These are phyloP conservation scores for Cerastis leucographa DNA, from an alignment of 2,888 invertebrate genomes.

Conservation along the genomic window DNA sequence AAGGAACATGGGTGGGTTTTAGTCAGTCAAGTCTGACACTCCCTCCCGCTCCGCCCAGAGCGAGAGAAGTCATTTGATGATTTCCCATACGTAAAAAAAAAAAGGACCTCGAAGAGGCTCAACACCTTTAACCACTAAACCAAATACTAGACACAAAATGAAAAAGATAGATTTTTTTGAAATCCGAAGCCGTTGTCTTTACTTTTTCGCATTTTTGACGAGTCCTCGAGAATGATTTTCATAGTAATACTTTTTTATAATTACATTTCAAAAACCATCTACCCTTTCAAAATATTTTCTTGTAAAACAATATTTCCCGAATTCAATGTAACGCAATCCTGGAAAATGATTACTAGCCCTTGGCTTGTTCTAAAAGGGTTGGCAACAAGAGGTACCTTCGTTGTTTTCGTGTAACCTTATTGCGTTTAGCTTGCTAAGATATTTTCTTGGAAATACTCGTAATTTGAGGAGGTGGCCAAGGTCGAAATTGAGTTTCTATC, in stretches of 20 bases:
- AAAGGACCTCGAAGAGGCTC: too few relatives aligned
- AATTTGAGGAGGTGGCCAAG: conserved; percentile 11
- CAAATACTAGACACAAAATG: neutral
- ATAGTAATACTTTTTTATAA: conserved; percentile 17
- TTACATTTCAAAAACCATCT: conserved; percentile 32
- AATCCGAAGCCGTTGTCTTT: neutral
- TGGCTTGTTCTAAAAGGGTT: conserved; percentile 22
- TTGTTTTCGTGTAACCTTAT: neutral
- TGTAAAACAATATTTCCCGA: conserved; percentile 44
- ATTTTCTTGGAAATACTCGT: conserved; percentile 4
- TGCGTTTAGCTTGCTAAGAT: neutral
- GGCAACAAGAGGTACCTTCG: conserved; percentile 5
- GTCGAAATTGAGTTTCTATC: neutral
- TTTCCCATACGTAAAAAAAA: too few relatives aligned
- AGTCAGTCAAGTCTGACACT: too few relatives aligned
- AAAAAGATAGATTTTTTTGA: neutral
- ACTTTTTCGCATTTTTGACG: neutral
- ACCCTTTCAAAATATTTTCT: conserved; percentile 26
- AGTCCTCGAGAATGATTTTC: neutral
- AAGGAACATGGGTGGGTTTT: too few relatives aligned
- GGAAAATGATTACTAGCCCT: conserved; percentile 3
- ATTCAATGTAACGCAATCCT: conserved; percentile 37
- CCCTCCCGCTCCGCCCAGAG: too few relatives aligned
- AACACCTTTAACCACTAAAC: neutral
- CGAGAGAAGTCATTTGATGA: too few relatives aligned